These are phyloP conservation scores for Eulemur macaco DNA, from an alignment of 2,113 vertebrate species.

Conservation along the genomic window DNA sequence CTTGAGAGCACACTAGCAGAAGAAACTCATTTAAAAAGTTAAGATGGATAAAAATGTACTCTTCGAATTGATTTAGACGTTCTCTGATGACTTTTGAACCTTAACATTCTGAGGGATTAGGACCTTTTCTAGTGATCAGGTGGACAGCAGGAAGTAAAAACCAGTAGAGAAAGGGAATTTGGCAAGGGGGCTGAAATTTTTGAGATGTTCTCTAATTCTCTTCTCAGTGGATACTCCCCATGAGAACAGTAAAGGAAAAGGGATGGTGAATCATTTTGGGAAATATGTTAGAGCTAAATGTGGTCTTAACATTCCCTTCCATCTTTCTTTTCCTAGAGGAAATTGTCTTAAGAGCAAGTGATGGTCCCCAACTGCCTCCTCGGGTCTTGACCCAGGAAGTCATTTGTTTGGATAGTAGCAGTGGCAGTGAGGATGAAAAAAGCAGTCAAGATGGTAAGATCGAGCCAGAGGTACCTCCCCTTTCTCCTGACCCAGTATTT, in stretches of 20 bases:
- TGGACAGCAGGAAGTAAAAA: not conserved
- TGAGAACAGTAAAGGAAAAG: not conserved
- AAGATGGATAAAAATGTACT: not conserved
- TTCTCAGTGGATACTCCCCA: not conserved
- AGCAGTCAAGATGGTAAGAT: slow-evolving; percentile 91
- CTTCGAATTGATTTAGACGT: not conserved
- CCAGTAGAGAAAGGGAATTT: not conserved
- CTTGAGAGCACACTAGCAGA: not conserved
- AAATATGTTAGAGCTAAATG: not conserved
- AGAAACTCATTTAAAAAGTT: not conserved
- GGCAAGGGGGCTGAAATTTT: not conserved
- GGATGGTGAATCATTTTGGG: not conserved
- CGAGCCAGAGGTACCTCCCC: not conserved
- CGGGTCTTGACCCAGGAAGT: slow-evolving; percentile 92
- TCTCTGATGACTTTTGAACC: not conserved
- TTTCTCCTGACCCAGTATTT: not conserved
- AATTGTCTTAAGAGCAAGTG: slow-evolving; percentile 88
- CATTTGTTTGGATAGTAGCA: slow-evolving; percentile 96
- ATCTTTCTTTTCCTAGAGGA: slow-evolving; percentile 82
- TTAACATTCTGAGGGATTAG: not conserved
- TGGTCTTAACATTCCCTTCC: not conserved
- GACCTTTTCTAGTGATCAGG: not conserved
- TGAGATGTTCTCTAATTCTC: not conserved
- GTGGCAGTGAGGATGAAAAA: slow-evolving; percentile 89
- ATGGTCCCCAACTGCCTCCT: slow-evolving; percentile 89